Evolutionary conservation across 2,888 invertebrate species (phyloP).

Genomic region (Drosophila vallismaia): DNA sequence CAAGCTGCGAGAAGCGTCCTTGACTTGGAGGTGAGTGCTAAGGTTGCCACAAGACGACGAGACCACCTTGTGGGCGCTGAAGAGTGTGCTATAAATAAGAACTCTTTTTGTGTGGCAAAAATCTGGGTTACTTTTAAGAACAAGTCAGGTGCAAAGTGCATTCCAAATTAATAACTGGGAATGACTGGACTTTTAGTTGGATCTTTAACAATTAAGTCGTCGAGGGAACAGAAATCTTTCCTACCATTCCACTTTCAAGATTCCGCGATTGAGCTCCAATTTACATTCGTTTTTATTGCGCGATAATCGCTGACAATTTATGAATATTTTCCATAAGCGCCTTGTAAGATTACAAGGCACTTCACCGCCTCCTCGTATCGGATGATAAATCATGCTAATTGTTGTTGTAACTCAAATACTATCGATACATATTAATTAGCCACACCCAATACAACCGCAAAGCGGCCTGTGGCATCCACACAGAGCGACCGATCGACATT

Average conservation of each 20-base stretch:
- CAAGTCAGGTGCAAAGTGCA: constrained; percentile 2
- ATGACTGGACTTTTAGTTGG: neutral
- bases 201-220: neutral
- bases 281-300: constrained; percentile 5
- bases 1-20: constrained; percentile 62
- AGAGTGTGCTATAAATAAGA: constrained; percentile 16
- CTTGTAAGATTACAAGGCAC: constrained; percentile 45
- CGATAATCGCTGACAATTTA: constrained; percentile 59
- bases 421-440: constrained; percentile 77
- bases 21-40: constrained; percentile 73
- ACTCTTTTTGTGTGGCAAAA: constrained; percentile 10
- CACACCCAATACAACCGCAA: constrained; percentile 58
- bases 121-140: constrained; percentile 17
- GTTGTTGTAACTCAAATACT: constrained; percentile 74
- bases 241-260: neutral
- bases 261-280: neutral
- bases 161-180: constrained; percentile 1
- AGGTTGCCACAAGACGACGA: constrained; percentile 40
- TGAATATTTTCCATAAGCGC: constrained; percentile 51
- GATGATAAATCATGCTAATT: constrained; percentile 70
- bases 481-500: constrained; percentile 48
- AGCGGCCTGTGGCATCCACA: constrained; percentile 42
- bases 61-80: constrained; percentile 18
- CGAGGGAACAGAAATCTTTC: neutral
- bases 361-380: constrained; percentile 65